Percentiles rank a stretch among this genome's conserved stretches.
phyloP scores from a whole-genome alignment of 2,113 vertebrate species.

The Marcusenius ussheri region DNA sequence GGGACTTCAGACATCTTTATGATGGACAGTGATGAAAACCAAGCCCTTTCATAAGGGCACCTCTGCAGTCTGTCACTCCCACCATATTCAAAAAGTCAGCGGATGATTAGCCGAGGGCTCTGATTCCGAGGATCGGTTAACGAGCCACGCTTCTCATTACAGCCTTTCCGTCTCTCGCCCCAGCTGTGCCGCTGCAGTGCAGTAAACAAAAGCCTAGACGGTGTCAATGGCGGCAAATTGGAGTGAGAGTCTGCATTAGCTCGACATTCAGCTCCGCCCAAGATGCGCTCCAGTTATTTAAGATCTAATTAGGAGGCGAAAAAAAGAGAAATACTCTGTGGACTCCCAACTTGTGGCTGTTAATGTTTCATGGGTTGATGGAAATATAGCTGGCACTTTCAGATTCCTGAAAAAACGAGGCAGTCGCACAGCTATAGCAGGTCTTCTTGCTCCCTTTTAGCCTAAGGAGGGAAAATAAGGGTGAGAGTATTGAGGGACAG shows the following conservation, averaged over 20 bases:
- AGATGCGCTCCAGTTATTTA: neutral
- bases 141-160: slow-evolving; percentile 70
- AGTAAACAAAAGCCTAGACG: slow-evolving; percentile 11
- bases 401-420: neutral
- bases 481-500: neutral
- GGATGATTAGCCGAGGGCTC: slow-evolving; percentile 2
- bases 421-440: neutral
- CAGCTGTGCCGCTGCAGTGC: slow-evolving; percentile 53
- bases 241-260: neutral
- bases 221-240: slow-evolving; percentile 7
- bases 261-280: neutral
- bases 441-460: neutral
- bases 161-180: slow-evolving; percentile 53
- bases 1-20: neutral
- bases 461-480: neutral
- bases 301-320: neutral
- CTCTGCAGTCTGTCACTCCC: neutral
- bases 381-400: neutral
- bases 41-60: neutral
- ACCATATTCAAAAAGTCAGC: slow-evolving; percentile 4
- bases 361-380: neutral
- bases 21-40: neutral
- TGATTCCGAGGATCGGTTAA: slow-evolving; percentile 62
- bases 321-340: neutral
- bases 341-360: neutral